Conservation (phyloP, 2,888 invertebrate genomes). For the Cryptus viduatorius region DNA sequence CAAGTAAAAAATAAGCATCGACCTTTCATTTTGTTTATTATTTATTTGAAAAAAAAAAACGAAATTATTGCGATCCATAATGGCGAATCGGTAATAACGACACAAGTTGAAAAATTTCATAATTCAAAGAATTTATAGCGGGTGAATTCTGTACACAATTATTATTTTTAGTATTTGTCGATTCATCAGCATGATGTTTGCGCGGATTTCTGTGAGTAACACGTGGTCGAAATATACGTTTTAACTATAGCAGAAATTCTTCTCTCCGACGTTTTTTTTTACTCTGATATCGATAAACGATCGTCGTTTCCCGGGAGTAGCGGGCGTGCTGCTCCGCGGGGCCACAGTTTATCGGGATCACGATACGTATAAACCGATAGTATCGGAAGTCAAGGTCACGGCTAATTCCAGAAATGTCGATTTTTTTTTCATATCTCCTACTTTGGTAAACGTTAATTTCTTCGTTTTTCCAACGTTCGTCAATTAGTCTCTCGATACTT, state of each 20-base stretch:
- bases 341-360: conserved; percentile 37
- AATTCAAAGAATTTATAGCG: too few relatives aligned
- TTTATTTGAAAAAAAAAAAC: too few relatives aligned
- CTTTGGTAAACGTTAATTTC: not conserved
- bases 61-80: too few relatives aligned
- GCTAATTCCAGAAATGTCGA: not conserved
- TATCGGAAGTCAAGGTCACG: conserved; percentile 27
- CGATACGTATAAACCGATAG: conserved; percentile 9
- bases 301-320: conserved; percentile 8
- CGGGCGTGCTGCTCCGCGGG: conserved; percentile 8
- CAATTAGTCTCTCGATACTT: conserved; percentile 17
- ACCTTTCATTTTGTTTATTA: too few relatives aligned
- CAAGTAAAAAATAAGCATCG: too few relatives aligned
- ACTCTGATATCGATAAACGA: conserved; percentile 34
- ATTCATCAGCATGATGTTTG: not conserved
- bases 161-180: not conserved
- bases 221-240: not conserved
- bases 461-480: conserved; percentile 7
- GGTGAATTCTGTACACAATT: not conserved
- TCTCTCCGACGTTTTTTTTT: not conserved
- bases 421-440: conserved; percentile 14
- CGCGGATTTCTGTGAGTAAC: not conserved
- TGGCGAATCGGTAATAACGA: too few relatives aligned
- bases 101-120: too few relatives aligned
- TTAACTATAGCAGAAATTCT: not conserved